Conservation (phyloP, 2,113 vertebrate genomes). For the Uria aalge region DNA sequence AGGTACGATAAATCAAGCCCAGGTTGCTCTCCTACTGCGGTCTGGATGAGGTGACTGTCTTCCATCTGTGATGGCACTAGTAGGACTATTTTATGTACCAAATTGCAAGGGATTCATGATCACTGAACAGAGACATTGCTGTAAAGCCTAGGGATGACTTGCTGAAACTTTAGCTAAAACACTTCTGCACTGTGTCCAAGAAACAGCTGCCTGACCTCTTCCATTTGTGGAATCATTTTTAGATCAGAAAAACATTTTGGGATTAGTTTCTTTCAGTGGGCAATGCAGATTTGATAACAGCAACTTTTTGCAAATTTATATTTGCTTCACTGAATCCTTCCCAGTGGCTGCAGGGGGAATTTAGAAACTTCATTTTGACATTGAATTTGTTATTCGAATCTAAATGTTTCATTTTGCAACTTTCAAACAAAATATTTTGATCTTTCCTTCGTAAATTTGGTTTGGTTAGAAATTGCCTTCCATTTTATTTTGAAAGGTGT, state of each 20-base stretch:
- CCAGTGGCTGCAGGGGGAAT: not conserved
- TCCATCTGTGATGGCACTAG: not conserved
- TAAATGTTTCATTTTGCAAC: not conserved
- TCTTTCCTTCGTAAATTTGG: not conserved
- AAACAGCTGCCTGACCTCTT: constrained; percentile 2
- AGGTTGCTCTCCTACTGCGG: not conserved
- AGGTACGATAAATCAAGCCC: not conserved
- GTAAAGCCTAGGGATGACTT: not conserved
- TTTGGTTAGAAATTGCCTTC: not conserved
- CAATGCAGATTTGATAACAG: constrained; percentile 14
- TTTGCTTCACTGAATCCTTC: not conserved
- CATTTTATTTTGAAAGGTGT: not conserved
- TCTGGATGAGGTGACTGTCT: not conserved
- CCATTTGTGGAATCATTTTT: not conserved
- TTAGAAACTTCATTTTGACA: not conserved
- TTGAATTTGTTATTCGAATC: not conserved
- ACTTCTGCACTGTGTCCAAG: not conserved
- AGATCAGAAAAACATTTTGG: not conserved
- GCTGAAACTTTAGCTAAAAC: not conserved
- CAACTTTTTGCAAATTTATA: not conserved
- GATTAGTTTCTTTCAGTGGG: constrained; percentile 26
- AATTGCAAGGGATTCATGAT: not conserved
- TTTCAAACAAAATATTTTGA: constrained; percentile 37
- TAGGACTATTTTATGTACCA: not conserved
- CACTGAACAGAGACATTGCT: not conserved